Base-by-base conservation (phyloP, 2,113 vertebrate genomes). In the Cathartes aura region DNA sequence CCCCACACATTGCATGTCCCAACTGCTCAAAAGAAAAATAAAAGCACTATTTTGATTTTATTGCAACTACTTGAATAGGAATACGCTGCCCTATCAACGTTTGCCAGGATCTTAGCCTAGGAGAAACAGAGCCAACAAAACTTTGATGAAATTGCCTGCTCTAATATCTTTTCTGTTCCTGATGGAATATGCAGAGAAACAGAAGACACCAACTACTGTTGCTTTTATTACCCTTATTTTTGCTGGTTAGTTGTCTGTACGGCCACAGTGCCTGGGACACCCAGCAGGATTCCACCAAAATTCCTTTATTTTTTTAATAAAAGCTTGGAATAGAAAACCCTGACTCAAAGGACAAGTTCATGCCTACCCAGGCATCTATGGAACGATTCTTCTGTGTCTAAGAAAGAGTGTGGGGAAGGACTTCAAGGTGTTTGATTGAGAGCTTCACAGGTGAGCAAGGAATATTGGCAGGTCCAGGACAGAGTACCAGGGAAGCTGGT, bases 201-300 rank as follows among this genome's bases (percentile, higher is more conserved):
- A 43, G 64, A 68, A 82, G 29, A 63, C 11, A 52, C 2, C 16
- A 63, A 40, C 2, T 59, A 26, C 45, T 40, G 5, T 20, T 87
- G 24, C 8, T 80, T 87, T 47, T 59, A 71, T 50, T 70, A 20
- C 15, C 11, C 19, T 36, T 60, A 6, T 6, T 87, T 43, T 73
- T 73, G 11, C 15, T 43, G 1, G 8, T 42, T 90, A 36, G 19
- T 26, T 63, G 6, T 67, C n/a, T 73, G 38, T 48, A 68, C 0
- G 0, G 15, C 15, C 16, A 34, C 10, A 6, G 18, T 55, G 36
- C 3, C 3, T 53, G n/a, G 29, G n/a, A 87, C 19, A 68, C 0
- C 1, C 36, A 84, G 16, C 8, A 78, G 24, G 32, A 78, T 73
- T 78, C 16, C 72, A 66, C 9, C 2, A 34, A 48, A 53, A 9